Percentiles rank a stretch among this genome's conserved stretches.
phyloP scores from a whole-genome alignment of 2,113 vertebrate species.

The Castor canadensis region DNA sequence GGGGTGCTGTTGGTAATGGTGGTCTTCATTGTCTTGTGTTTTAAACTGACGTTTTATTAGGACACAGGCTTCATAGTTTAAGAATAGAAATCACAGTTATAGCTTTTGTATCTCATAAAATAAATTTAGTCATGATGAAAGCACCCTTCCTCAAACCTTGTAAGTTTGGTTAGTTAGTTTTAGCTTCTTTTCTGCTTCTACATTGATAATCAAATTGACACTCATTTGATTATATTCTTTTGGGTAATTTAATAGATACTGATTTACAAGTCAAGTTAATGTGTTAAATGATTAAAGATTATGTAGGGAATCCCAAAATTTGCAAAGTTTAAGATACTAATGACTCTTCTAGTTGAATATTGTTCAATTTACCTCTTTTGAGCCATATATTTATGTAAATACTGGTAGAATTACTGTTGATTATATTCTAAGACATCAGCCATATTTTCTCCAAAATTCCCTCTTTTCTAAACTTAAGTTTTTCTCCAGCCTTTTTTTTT shows the following conservation, averaged over 20 bases:
- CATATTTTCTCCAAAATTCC: neutral
- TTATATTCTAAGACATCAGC: neutral
- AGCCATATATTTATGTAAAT: neutral
- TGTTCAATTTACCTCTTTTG: neutral
- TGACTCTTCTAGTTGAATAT: neutral
- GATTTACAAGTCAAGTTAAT: neutral
- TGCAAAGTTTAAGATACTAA: neutral
- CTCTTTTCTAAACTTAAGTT: neutral
- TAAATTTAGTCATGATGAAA: conserved; percentile 29
- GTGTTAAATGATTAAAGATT: neutral
- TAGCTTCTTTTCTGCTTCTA: neutral
- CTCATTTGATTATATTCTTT: neutral
- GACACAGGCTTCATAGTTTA: conserved; percentile 52
- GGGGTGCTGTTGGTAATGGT: conserved; percentile 49
- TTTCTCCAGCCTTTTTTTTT: no score
- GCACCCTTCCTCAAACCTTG: neutral
- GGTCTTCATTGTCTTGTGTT: conserved; percentile 63
- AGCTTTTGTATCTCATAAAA: conserved; percentile 50
- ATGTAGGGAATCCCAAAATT: neutral
- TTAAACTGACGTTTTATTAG: conserved; percentile 68
- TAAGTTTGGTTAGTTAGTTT: neutral
- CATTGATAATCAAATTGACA: neutral
- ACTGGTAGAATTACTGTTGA: neutral
- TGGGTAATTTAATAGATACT: neutral
- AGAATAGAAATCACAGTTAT: conserved; percentile 46